Conservation (phyloP, 2,113 vertebrate genomes). For the Merops nubicus region DNA sequence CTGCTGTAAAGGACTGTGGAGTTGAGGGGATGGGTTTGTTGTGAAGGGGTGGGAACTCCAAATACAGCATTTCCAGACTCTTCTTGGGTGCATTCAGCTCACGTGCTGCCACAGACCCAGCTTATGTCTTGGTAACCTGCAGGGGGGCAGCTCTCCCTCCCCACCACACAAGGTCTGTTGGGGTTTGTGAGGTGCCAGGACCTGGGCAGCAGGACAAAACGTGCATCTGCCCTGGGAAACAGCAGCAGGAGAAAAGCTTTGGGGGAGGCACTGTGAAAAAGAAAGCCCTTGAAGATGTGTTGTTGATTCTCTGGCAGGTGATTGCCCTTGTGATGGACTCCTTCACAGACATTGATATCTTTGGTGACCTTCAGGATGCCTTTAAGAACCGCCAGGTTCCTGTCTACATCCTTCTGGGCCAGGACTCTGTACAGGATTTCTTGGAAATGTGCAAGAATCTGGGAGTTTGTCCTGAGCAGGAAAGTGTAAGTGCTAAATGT, state of each 20-base stretch:
- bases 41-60: neutral
- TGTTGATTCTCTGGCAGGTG: conserved; percentile 76
- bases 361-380: conserved; percentile 91
- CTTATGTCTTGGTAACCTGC: neutral
- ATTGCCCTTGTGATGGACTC: conserved; percentile 96
- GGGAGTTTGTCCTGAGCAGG: conserved; percentile 83
- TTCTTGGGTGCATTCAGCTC: neutral
- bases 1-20: neutral
- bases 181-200: neutral
- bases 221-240: neutral
- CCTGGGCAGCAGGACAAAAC: neutral
- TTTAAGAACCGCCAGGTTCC: conserved; percentile 82
- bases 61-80: too few relatives aligned
- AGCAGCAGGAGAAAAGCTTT: neutral
- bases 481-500: conserved; percentile 76
- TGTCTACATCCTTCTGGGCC: conserved; percentile 94
- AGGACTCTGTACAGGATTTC: conserved; percentile 82
- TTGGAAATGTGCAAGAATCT: conserved; percentile 91
- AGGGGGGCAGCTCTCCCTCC: neutral
- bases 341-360: conserved; percentile 95
- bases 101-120: neutral
- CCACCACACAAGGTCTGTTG: rapidly evolving
- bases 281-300: neutral
- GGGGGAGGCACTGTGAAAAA: neutral
- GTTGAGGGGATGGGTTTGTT: neutral